Evolutionary conservation across 2,888 invertebrate species (phyloP), one percentile per base, ranked within the genome.

Genomic region (Sarcophaga subvicina): DNA sequence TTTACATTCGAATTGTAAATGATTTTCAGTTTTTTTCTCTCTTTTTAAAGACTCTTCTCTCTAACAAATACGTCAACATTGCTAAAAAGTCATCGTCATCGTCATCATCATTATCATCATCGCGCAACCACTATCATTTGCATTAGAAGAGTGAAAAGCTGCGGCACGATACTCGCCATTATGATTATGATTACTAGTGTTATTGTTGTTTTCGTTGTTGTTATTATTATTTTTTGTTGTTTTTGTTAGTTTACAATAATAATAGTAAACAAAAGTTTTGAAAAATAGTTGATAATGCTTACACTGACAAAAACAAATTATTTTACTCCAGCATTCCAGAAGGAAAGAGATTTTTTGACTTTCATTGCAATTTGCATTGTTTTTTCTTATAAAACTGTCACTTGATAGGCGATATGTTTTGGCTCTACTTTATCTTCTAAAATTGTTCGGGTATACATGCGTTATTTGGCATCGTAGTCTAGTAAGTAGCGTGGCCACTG

Each of bases 231-330:
- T n/a, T 27, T 37, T 6, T 37, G 20, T 67, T 20, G 45, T 69
- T 20, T 8, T 20, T 45, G 12, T 60, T 72, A 37, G 59, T 72
- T 72, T 72, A 72, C 60, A 60, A 12, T 45, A 47, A 1, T 37
- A 37, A 63, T 70, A 71, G 70, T 54, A 79, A 79, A 71, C 64
- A 79, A 63, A 54, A 70, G 10, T 14, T 14, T 54, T 12, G 54
- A 54, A 54, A 54, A 37, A 37, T 37, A 37, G 37, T 37, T 37
- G 37, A 37, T 37, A 37, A 2, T 37, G 37, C 10, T 37, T 37
- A 37, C 37, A 37, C 37, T 37, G 37, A 10, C 37, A 37, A 10
- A 37, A 37, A 37, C 37, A 37, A 20, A 20, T 20, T 20, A 20
- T 20, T 20, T 20, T 20, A 20, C 20, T 20, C 1, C 20, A 20